A percentile compares a stretch with the other conserved stretches of the same genome.
Conservation (phyloP, 1,140 invertebrate species). For the Archivesica marissinica region DNA sequence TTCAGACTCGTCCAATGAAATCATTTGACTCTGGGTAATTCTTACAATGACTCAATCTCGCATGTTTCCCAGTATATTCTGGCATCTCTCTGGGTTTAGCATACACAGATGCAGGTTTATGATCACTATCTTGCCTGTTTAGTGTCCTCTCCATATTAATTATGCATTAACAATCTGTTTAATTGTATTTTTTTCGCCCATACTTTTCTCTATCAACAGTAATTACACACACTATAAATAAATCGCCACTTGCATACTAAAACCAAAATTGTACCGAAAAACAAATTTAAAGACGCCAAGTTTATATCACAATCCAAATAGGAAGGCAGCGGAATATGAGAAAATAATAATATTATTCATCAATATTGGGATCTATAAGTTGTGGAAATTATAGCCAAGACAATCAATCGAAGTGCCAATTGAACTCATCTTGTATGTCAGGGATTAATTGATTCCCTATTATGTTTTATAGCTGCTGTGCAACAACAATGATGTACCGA, state of each 20-base stretch:
- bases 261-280: too few relatives aligned
- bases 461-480: too few relatives aligned
- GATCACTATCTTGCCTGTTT: too few relatives aligned
- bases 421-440: neutral
- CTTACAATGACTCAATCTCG: too few relatives aligned
- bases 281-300: neutral
- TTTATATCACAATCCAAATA: neutral
- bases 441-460: conserved; percentile 11
- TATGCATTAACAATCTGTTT: conserved; percentile 14
- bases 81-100: too few relatives aligned
- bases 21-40: too few relatives aligned
- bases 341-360: conserved; percentile 9
- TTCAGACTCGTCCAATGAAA: too few relatives aligned
- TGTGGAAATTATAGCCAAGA: neutral
- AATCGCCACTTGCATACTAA: too few relatives aligned
- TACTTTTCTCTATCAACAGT: neutral
- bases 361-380: neutral
- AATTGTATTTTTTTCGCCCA: conserved; percentile 7
- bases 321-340: neutral
- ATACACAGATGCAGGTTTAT: too few relatives aligned
- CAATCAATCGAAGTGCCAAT: neutral
- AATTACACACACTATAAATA: neutral
- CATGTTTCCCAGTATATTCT: too few relatives aligned
- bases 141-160: neutral
- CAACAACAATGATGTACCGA: too few relatives aligned